Base-by-base conservation (phyloP, 2,797 vertebrate genomes). In the Avahi laniger region DNA sequence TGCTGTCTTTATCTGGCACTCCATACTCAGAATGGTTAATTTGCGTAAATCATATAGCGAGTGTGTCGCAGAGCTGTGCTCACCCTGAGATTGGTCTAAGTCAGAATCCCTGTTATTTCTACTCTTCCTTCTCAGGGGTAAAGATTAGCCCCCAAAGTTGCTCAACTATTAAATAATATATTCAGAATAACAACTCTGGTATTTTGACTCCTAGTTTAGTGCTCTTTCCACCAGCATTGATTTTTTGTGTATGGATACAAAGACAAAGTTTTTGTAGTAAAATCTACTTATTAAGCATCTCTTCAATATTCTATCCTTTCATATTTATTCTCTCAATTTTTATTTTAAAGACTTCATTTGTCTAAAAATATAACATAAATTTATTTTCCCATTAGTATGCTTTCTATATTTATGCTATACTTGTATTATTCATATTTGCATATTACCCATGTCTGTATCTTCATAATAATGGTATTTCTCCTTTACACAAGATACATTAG, bases 341-440 rank as follows among this genome's bases (percentile, higher is more conserved):
- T 0, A 78, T 52, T 93, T 88, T 72, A 70, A 91, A 89, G 9
- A 41, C 41, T 93, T 69, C 70, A 50, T 84, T 83, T 82, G 4
- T 80, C 17, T 63, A 95, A 93, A 41, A 94, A 43, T 54, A 91
- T 20, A 9, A 70, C 4, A 54, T 41, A 5, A 65, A 86, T 75
- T 87, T 61, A 73, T 63, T 90, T 85, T 61, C 38, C 41, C 14
- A 59, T 50, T 61, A 75, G n/a, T 84, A 0, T 85, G 4, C 43
- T 90, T 69, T 70, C 73, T 81, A 11, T 83, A 75, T 89, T 79
- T 90, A 43, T 85, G 33, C 26, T 43, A 75, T 20, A 82, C 50
- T 87, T 88, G 12, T 78, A 65, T 93, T 96, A 65, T 93, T 96
- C 65, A 57, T 65, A 87, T 72, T 93, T 96, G 80, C 28, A 63